Evolutionary conservation across 2,113 vertebrate species (phyloP).

Genomic region (Lophotis ruficrista): DNA sequence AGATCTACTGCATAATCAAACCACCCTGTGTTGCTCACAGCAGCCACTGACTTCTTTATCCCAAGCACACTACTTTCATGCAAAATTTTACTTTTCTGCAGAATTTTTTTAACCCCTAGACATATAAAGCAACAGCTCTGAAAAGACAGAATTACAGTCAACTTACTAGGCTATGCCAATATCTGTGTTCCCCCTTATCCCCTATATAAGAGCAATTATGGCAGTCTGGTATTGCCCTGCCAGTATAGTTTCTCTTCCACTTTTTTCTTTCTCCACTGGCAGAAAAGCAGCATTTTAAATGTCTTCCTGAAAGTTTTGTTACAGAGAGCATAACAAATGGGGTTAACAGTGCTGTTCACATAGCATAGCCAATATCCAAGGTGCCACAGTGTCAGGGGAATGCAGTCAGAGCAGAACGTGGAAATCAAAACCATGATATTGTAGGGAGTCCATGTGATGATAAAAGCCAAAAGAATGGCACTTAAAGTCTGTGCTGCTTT

Average conservation of each 20-base stretch:
- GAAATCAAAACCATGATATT: constrained; percentile 99
- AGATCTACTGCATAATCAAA: background rate
- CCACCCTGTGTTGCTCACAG: background rate
- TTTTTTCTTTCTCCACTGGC: constrained; percentile 91
- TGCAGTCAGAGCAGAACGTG: constrained; percentile 97
- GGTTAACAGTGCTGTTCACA: constrained; percentile 97
- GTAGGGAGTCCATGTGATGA: constrained; percentile 98
- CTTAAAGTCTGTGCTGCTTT: constrained; percentile 98
- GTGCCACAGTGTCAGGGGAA: constrained; percentile 93
- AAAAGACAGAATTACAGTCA: constrained; percentile 10
- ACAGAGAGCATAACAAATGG: constrained; percentile 97
- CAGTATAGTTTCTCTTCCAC: constrained; percentile 89
- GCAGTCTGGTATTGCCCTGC: constrained; percentile 85
- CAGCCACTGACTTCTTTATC: constrained; percentile 13
- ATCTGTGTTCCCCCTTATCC: background rate
- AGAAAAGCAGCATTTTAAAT: constrained; percentile 94
- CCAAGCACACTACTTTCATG: constrained; percentile 13
- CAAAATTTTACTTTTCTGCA: background rate
- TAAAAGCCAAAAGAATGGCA: constrained; percentile 96
- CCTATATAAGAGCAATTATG: constrained; percentile 1
- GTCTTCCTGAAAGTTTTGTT: constrained; percentile 99
- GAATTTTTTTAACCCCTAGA: background rate
- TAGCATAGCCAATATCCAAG: constrained; percentile 98
- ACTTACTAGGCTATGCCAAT: background rate
- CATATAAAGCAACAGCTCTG: constrained; percentile 19